A percentile compares a stretch with the other conserved stretches of the same genome.
These are phyloP conservation scores for Pteropus alecto DNA, from an alignment of 2,113 vertebrate genomes.

Conservation along the genomic window DNA sequence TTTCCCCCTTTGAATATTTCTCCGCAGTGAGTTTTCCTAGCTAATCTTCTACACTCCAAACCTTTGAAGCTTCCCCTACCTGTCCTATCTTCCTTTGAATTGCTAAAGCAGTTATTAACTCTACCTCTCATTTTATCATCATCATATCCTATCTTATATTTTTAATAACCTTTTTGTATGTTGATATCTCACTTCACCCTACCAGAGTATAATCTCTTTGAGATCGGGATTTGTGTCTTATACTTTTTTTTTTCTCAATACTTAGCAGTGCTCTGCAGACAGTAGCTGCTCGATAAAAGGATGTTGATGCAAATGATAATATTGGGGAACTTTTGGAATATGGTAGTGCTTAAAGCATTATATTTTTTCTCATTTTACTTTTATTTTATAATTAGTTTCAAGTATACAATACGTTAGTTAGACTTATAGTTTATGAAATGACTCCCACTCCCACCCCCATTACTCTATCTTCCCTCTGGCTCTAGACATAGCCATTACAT, in stretches of 20 bases:
- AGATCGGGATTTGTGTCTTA: not conserved
- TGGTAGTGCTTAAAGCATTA: not conserved
- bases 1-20: not conserved
- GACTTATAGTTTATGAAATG: too few relatives aligned
- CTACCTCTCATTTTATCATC: not conserved
- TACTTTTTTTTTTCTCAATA: slow-evolving; percentile 1
- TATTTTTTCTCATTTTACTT: not conserved
- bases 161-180: not conserved
- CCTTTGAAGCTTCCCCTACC: not conserved
- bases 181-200: not conserved
- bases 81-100: not conserved
- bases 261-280: not conserved
- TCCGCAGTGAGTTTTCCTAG: not conserved
- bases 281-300: slow-evolving; percentile 22
- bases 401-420: too few relatives aligned
- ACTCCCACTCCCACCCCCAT: too few relatives aligned
- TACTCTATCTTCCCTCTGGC: too few relatives aligned
- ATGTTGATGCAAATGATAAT: not conserved
- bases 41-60: not conserved
- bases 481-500: too few relatives aligned
- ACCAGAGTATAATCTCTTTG: not conserved
- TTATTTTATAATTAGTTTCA: too few relatives aligned
- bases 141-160: not conserved
- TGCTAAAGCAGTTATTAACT: not conserved
- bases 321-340: not conserved